These are phyloP conservation scores for Poeciliopsis gracilis DNA, from an alignment of 2,797 vertebrate species.

Conservation along the genomic window DNA sequence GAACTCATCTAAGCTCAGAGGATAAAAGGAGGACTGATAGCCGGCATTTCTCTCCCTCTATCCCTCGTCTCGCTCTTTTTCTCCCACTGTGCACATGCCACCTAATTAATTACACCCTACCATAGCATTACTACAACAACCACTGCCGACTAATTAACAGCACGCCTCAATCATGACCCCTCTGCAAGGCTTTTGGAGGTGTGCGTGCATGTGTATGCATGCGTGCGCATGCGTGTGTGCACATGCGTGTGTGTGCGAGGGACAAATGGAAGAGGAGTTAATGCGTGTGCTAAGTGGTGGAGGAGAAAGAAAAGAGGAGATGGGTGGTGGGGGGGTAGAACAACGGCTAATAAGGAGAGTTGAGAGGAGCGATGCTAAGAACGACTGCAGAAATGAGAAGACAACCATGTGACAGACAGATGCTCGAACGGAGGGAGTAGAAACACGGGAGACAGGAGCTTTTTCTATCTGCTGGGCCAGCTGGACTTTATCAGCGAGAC, in stretches of 20 bases:
- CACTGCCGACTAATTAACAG: slow-evolving; percentile 77
- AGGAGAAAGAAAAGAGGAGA: slow-evolving; percentile 15
- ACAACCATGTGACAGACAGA: slow-evolving; percentile 54
- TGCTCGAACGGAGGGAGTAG: slow-evolving; percentile 36
- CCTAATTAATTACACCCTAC: slow-evolving; percentile 80
- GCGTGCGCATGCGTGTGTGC: background rate
- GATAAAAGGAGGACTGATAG: slow-evolving; percentile 76
- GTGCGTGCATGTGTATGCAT: slow-evolving; percentile 31
- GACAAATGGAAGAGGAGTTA: slow-evolving; percentile 32
- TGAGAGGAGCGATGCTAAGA: slow-evolving; percentile 15
- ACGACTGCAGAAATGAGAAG: slow-evolving; percentile 37
- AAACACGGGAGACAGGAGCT: slow-evolving; percentile 32
- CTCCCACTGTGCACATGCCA: slow-evolving; percentile 73
- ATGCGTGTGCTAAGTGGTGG: slow-evolving; percentile 28
- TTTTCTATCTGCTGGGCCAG: slow-evolving; percentile 64
- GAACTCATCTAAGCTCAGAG: slow-evolving; percentile 74
- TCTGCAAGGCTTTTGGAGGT: slow-evolving; percentile 67
- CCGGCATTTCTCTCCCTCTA: slow-evolving; percentile 53
- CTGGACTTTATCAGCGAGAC: slow-evolving; percentile 80
- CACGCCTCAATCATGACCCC: slow-evolving; percentile 74
- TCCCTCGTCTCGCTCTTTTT: slow-evolving; percentile 61
- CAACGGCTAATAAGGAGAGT: slow-evolving; percentile 16
- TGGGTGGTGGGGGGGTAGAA: slow-evolving; percentile 18
- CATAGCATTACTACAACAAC: slow-evolving; percentile 75
- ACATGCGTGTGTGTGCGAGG: background rate